These are phyloP conservation scores for Daphoenositta chrysoptera DNA, from an alignment of 2,113 vertebrate species.

Conservation along the genomic window DNA sequence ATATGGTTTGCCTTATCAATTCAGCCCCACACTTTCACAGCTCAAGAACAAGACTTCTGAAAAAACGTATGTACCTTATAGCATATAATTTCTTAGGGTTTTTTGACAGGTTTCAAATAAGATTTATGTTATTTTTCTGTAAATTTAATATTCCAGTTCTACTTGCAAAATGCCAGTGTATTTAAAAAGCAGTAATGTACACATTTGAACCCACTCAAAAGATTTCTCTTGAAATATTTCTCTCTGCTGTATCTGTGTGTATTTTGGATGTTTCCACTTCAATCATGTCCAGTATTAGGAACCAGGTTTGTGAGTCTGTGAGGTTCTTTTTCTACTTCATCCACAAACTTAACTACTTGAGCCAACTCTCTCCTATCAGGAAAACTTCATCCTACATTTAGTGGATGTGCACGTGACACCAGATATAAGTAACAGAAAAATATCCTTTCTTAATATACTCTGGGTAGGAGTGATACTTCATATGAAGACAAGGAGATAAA, in stretches of 20 bases:
- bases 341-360: background rate
- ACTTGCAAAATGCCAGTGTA: background rate
- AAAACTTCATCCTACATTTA: background rate
- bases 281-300: background rate
- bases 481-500: background rate
- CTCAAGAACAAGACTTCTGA: background rate
- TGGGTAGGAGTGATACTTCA: background rate
- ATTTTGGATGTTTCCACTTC: background rate
- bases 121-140: background rate
- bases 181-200: background rate
- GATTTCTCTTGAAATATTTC: background rate
- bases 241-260: background rate
- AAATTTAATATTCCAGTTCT: background rate
- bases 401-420: rapidly evolving
- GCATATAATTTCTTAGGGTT: rapidly evolving
- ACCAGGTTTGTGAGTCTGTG: background rate
- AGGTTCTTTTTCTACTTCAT: background rate
- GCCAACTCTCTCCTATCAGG: background rate
- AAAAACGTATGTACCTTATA: background rate
- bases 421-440: background rate
- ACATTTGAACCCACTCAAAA: background rate
- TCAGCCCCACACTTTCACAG: background rate
- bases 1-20: background rate
- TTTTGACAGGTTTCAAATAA: background rate
- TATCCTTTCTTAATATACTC: background rate